Base-by-base conservation (phyloP, 2,113 vertebrate genomes). In the Hypomesus transpacificus region DNA sequence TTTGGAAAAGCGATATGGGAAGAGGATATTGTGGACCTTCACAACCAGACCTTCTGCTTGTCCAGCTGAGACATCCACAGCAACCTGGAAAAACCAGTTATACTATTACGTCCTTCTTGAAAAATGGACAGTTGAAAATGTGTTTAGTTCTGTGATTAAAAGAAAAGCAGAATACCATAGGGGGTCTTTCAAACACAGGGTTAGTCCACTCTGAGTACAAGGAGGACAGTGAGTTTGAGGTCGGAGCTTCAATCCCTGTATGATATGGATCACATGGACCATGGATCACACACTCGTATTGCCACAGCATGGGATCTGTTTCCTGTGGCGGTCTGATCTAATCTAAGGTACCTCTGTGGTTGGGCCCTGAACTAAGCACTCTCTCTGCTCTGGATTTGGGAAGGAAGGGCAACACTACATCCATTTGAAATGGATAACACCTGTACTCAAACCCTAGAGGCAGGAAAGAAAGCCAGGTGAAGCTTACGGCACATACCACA, bases 1-100 rank as follows among this genome's bases (percentile, higher is more conserved):
- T 85, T 98, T 99, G 78, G 96, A 97, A 82, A 99, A 99, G 66
- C 95, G 95, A 66, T 98, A 99, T 0, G 96, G 95, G 83, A 94
- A 96, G 3, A 99, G 88, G 69, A 98, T 92, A 66, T 96, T 99
- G 87, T 99, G 95, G 81, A 98, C 93, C 89, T 96, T 98, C 61
- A 99, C 96, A 21, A 93, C 92, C 73, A 98, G 88, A 63, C 79
- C 91, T 11, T 94, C 93, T 1, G 94, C 93, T 80, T 94, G 94
- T 50, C 85, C 79, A 0, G 89, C 93, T 82, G 94, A 94, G 69
- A 98, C 93, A 88, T 99, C 90, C 71, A 99, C 72, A 52, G 92
- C 94, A 76, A 99, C 92, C 97, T 99, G 84, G 69, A 77, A 46
- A 5, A 28, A 71, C 14, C 4, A 31, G 26, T 26, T 28, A 14